Percentiles rank a stretch among this genome's conserved stretches.
These are phyloP conservation scores for Andrena marginata DNA, from an alignment of 2,888 invertebrate species.

Conservation along the genomic window DNA sequence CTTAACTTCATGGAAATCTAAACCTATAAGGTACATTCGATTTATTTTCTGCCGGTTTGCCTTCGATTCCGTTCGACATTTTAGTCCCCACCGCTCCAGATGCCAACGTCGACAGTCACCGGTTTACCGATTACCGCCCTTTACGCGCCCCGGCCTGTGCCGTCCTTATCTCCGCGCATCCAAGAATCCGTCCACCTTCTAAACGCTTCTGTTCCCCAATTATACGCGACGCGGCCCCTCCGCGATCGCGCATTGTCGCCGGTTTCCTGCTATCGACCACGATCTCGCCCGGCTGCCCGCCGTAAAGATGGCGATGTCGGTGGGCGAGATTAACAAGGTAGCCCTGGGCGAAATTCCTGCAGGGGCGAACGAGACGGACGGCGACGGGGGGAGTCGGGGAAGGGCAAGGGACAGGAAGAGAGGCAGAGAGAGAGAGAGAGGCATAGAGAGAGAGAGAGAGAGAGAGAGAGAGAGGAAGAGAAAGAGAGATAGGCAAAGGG, in stretches of 20 bases:
- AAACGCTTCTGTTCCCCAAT: neutral
- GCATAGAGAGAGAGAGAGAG: slow-evolving; percentile 5
- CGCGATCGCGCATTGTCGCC: slow-evolving; percentile 60
- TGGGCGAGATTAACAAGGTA: slow-evolving; percentile 70
- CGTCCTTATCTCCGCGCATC: neutral
- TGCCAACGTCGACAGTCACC: too few species aligned
- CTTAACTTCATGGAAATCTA: too few species aligned
- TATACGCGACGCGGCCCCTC: slow-evolving; percentile 6
- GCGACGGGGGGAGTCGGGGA: slow-evolving; percentile 10
- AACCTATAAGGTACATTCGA: too few species aligned
- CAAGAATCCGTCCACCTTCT: neutral
- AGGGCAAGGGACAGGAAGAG: slow-evolving; percentile 3
- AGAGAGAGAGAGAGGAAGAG: slow-evolving; percentile 1
- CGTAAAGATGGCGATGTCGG: slow-evolving; percentile 74
- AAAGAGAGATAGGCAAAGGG: neutral
- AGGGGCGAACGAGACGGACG: slow-evolving; percentile 45
- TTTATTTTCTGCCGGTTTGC: too few species aligned
- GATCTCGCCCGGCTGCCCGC: slow-evolving; percentile 64
- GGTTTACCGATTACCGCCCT: too few species aligned
- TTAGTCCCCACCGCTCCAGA: too few species aligned
- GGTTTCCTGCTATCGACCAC: slow-evolving; percentile 64
- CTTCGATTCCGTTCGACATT: too few species aligned
- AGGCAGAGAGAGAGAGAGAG: slow-evolving; percentile 1
- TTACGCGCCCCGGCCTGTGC: too few species aligned
- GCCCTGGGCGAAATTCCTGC: slow-evolving; percentile 68